Evolutionary conservation across 2,113 vertebrate species (phyloP), one percentile per base, ranked within the genome.

Genomic region (Periophthalmus modestus): DNA sequence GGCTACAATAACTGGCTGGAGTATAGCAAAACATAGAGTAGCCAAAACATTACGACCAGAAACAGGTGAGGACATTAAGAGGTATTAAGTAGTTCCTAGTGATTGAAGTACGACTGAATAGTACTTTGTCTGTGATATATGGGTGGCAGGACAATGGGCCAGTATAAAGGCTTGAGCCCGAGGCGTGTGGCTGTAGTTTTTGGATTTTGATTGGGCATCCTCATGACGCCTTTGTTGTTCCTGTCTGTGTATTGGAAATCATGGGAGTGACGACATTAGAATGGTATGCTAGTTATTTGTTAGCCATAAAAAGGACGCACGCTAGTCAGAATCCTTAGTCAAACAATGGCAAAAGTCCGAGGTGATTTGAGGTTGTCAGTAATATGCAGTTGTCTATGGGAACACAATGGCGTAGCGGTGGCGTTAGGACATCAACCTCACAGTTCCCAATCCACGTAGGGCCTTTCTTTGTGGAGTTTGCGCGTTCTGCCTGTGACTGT

Each of bases 1-100:
- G 12, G 15, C 57, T 15, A 59, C 23, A 59, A 4, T 14, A 28
- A 28, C 23, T 59, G 23, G 57, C 23, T 28, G 23, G 23, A 28
- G 24, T 28, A 59, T 23, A 15, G 55, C 4, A 16, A 19, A 34
- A 34, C 59, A 18, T 7, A 0, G 28, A 34, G 28, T 15, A 34
- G 59, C 14, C 59, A 34, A 62, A 62, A 34, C 2, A 59, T 28
- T 59, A 15, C 58, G 2, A 62, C 14, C 16, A 16, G 28, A 62
- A 62, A 62, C 28, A 62, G 59, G 59, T 62, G 59, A 34, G 16
- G 59, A 7, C 59, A 34, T 62, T 62, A 24, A 28, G 57, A 28
- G 21, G 21, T 11, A 18, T 62, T 62, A 34, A 18, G 59, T 28
- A 14, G 21, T 28, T 59, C 4, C 59, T 34, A 7, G 23, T 16